These are phyloP conservation scores for Eubasilissa splendida DNA, from an alignment of 2,888 invertebrate genomes.

Conservation along the genomic window DNA sequence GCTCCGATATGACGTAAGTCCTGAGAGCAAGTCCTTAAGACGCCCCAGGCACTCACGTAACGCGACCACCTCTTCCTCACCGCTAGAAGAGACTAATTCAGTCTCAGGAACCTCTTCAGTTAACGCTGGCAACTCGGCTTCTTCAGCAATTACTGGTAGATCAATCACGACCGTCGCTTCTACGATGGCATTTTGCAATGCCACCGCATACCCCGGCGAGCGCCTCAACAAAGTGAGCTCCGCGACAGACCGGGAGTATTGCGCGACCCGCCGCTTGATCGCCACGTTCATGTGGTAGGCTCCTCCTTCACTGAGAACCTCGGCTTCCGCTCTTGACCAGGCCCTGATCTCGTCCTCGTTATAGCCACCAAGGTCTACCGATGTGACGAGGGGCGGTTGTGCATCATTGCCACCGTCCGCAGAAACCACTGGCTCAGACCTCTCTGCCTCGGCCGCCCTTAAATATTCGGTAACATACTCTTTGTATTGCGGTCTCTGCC, in stretches of 20 bases:
- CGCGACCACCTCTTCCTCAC: no score
- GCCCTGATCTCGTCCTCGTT: not conserved
- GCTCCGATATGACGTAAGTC: no score
- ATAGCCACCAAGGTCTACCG: not conserved
- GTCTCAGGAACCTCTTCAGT: no score
- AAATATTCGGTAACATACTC: not conserved
- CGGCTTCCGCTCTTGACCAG: no score
- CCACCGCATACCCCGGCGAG: no score
- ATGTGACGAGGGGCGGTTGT: not conserved
- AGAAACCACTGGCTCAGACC: not conserved
- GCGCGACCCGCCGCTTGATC: no score
- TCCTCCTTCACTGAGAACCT: not conserved
- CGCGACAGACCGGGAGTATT: no score
- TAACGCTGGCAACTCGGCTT: not conserved
- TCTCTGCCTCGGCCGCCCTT: not conserved
- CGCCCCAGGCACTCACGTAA: no score
- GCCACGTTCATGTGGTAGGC: not conserved
- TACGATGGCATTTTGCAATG: not conserved
- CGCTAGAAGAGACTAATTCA: no score
- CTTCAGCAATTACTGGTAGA: no score
- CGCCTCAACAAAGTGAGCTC: no score
- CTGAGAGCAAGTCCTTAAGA: no score
- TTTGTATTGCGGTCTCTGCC: not conserved
- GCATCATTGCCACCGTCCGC: not conserved
- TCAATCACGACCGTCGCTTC: accelerated